Evolutionary conservation across 2,888 invertebrate species (phyloP).

Genomic region (Parnassius smintheus): DNA sequence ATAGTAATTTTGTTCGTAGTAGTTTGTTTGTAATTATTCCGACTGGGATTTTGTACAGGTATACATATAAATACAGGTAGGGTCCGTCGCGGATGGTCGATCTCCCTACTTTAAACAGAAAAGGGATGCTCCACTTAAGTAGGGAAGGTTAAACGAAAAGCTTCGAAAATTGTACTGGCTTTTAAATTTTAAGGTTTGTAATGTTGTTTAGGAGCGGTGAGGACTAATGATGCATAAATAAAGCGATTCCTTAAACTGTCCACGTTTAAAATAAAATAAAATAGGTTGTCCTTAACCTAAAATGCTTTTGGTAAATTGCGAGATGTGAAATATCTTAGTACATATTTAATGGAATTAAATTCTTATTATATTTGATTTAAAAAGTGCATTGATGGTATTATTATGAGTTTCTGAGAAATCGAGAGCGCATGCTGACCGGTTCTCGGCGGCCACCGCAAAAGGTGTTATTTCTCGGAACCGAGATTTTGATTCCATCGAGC

Average conservation of each 20-base stretch:
- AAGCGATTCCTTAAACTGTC: conserved; percentile 49
- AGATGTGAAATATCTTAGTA: conserved; percentile 30
- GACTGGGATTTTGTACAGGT: conserved; percentile 70
- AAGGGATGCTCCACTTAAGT: conserved; percentile 61
- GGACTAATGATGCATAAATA: conserved; percentile 68
- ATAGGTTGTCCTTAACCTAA: background rate
- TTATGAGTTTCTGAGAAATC: conserved; percentile 33
- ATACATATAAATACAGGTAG: conserved; percentile 60
- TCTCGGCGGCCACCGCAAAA: conserved; percentile 33
- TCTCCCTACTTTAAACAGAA: conserved; percentile 61
- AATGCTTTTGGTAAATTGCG: background rate
- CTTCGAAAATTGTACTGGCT: conserved; percentile 48
- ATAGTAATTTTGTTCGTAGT: conserved; percentile 61
- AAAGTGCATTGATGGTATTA: conserved; percentile 51
- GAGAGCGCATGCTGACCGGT: conserved; percentile 38
- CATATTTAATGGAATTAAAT: conserved; percentile 43
- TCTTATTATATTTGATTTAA: conserved; percentile 41
- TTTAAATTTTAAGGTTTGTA: conserved; percentile 53
- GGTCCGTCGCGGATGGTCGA: conserved; percentile 67
- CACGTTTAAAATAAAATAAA: background rate
- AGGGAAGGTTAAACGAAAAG: conserved; percentile 53
- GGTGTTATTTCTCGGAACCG: conserved; percentile 31
- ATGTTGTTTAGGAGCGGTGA: conserved; percentile 60
- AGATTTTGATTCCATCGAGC: conserved; percentile 19
- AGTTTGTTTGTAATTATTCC: conserved; percentile 62